Evolutionary conservation across 2,888 invertebrate genomes (phyloP).

Genomic region (Pterobdella sp.): DNA sequence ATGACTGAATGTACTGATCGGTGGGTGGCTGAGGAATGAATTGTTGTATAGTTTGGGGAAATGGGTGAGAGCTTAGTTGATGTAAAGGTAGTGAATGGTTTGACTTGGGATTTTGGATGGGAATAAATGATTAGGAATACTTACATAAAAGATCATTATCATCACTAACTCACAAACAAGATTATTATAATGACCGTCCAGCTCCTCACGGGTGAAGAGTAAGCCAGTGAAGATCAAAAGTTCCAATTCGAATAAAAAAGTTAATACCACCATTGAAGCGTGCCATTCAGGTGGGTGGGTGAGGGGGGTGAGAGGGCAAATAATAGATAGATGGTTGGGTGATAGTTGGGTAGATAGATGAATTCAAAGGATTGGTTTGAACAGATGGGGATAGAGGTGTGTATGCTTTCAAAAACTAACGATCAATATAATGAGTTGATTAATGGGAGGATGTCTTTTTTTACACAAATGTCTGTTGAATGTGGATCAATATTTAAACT

Average conservation of each 20-base stretch:
- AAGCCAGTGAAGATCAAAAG: neutral
- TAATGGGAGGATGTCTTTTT: no score
- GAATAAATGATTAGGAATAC: neutral
- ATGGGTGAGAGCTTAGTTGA: neutral
- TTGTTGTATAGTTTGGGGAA: neutral
- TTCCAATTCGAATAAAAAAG: neutral
- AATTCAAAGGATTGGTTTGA: no score
- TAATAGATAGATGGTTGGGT: neutral
- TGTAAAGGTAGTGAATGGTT: neutral
- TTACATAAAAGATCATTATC: no score
- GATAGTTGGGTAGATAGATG: no score
- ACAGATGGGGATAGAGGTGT: neutral
- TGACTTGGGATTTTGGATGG: neutral
- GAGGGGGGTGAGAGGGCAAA: neutral
- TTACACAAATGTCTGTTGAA: no score
- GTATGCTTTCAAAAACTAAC: no score
- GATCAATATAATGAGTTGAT: no score
- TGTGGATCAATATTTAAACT: no score
- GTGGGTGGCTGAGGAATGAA: neutral
- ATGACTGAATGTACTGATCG: no score
- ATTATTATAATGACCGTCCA: no score
- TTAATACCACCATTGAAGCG: neutral
- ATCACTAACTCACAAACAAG: no score
- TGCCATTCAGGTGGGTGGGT: constrained; percentile 11
- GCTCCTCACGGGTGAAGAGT: neutral